phyloP scores from a whole-genome alignment of 2,888 invertebrate genomes.

The Drosophila antonietae region DNA sequence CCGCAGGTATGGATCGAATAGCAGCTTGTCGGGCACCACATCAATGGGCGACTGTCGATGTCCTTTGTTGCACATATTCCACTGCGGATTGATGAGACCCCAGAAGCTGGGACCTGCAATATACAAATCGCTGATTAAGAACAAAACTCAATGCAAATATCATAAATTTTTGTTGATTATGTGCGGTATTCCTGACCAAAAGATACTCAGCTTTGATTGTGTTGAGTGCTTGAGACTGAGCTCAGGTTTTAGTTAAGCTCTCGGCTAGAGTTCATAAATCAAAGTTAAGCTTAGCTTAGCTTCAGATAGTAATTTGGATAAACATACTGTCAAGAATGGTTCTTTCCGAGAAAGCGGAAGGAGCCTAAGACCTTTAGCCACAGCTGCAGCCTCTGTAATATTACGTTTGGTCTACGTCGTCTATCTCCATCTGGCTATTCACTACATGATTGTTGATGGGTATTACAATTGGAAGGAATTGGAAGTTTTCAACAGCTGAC shows the following conservation, averaged over 20 bases:
- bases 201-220: background rate
- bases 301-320: no score
- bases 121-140: background rate
- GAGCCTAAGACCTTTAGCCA: background rate
- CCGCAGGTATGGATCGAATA: constrained; percentile 97
- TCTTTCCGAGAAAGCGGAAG: no score
- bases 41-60: constrained; percentile 98
- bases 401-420: background rate
- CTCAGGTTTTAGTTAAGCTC: background rate
- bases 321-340: no score
- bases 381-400: background rate
- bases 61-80: constrained; percentile 99
- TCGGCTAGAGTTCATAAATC: background rate
- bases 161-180: background rate
- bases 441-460: background rate
- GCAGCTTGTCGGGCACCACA: constrained; percentile 96
- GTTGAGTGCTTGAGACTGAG: no score
- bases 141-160: background rate
- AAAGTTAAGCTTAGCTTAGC: no score
- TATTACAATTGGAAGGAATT: background rate
- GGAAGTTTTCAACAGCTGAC: constrained; percentile 2
- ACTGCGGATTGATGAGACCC: constrained; percentile 99
- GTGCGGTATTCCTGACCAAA: background rate
- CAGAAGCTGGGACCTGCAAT: constrained; percentile 97
- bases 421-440: background rate